Evolutionary conservation across 92 coral and sea anemone genomes (phyloP), one percentile per base, ranked within the genome.

Genomic region (Phymanthus crucifer): DNA sequence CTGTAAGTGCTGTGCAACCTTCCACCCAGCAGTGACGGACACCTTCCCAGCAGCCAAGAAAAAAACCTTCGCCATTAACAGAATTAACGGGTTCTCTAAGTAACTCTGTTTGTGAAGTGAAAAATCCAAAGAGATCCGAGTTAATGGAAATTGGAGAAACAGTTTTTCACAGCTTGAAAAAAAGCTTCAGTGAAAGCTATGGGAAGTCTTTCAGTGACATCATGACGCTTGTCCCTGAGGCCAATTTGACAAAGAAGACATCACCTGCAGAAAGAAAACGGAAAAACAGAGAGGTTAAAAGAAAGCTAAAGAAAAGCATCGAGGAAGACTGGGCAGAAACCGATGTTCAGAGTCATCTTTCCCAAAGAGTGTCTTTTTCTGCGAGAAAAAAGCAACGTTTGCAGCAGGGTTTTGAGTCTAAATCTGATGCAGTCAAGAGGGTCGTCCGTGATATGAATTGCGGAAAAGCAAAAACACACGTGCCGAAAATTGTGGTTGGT

Each of bases 141-240:
- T 8, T 73, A 8, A 45, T 24, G 27, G 78, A 73, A 73, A 73
- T 73, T 0, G 78, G 78, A 27, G 36, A 73, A 46, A 8, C 61
- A 8, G 18, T 24, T 19, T 35, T 34, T n/a, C 2, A 37, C 1
- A 12, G 29, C 4, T 3, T 35, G 46, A 70, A 70, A 45, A 17
- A 18, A 35, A 6, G 14, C 23, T 70, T 12, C 74, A 37, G 21
- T 1, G 48, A 35, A 35, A 70, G 37, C 17, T 34, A n/a, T 14
- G 75, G 85, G 29, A 45, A 37, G 33, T 54, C 73, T 66, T 76
- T 54, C 32, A 35, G 46, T 32, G 71, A 56, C 1, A 1, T 76
- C 50, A 10, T 76, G 29, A 52, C 80, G 16, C 70, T 76, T 7
- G 80, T 56, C 1, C 71, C 80, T 4, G 80, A 76, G 71, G 71